Base-by-base conservation (phyloP, 1,140 invertebrate genomes). In the Drosophila prosaltans region DNA sequence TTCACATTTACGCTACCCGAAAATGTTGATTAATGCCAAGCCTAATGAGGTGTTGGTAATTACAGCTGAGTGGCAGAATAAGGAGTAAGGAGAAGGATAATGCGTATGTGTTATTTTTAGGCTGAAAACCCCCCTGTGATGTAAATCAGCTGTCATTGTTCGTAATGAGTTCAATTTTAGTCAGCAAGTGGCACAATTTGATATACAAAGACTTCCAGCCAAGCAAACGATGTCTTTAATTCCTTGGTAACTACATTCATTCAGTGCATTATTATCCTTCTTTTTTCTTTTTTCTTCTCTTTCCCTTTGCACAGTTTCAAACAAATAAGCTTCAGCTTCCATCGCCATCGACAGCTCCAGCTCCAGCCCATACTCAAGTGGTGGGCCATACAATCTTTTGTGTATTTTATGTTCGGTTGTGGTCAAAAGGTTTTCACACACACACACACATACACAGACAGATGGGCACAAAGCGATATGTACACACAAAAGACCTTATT, bases 1-100 rank as follows among this genome's bases (percentile, higher is more conserved):
- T 51, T 51, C 45, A 51, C 45, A 51, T 51, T 51, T 43, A 60
- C 36, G 61, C 43, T 58, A 43, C 21, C 45, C 45, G 4, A 51
- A 51, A 51, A 51, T 51, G 45, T 67, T 88, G 82, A 88, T 86
- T 86, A 85, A 85, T 79, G 80, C 63, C 60, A 65, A 59, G 69
- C 77, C 83, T 83, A 86, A 86, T 88, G 84, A 86, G 83, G 80
- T 83, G 80, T 77, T 76, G 70, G 62, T 69, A 65, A 64, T 81
- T 86, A 78, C 63, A 65, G 26, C 36, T 63, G 40, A 26, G 65
- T 26, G 60, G 61, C 11, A 41, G 11, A 11, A 2, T 21, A 39
- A 58, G 28, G 45, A 30, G 28, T 54, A 7, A 21, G 24, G 7
- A 16, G 32, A 65, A 10, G 28, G 28, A 30, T 10, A 39, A n/a